These are phyloP conservation scores for Caprella mutica DNA, from an alignment of 2,888 invertebrate species.

Conservation along the genomic window DNA sequence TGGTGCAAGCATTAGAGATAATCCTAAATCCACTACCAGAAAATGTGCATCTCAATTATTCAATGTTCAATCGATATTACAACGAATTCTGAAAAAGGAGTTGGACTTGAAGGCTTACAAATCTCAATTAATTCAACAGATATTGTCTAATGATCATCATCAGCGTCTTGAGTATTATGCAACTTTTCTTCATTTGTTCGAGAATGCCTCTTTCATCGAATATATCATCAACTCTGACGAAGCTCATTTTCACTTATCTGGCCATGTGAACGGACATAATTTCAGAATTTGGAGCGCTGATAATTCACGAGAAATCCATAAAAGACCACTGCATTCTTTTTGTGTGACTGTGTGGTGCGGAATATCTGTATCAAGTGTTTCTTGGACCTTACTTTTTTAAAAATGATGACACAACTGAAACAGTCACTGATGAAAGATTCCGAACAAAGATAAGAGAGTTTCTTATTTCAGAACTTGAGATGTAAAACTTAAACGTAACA, in stretches of 20 bases:
- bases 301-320: background rate
- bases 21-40: too few relatives aligned
- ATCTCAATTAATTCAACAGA: background rate
- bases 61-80: background rate
- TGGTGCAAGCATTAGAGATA: too few relatives aligned
- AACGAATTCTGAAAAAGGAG: background rate
- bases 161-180: background rate
- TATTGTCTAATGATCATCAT: conserved; percentile 1
- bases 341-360: background rate
- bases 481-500: background rate
- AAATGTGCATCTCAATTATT: too few relatives aligned
- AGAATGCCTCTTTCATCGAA: background rate
- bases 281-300: background rate
- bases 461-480: background rate
- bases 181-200: conserved; percentile 1
- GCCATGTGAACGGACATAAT: too few relatives aligned
- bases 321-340: background rate
- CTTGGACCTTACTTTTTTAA: background rate
- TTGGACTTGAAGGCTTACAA: background rate
- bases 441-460: background rate
- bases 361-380: background rate
- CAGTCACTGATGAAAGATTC: background rate
- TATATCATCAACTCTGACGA: background rate
- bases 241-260: background rate
- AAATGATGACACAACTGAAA: background rate